Conservation (phyloP, 2,888 invertebrate genomes). For the Zygogramma bicolorata region DNA sequence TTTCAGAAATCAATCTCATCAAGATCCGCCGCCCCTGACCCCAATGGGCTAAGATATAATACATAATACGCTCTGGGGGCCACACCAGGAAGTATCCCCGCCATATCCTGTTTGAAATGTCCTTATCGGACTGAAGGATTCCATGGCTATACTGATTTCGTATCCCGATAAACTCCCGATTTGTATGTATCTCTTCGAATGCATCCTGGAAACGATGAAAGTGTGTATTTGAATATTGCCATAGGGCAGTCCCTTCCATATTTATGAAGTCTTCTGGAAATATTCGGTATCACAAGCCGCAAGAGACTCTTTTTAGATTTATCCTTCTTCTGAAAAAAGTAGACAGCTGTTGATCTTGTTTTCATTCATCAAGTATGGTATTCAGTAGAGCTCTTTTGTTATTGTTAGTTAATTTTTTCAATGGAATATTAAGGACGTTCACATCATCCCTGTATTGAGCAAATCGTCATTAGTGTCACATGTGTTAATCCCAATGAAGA, state of each 20-base stretch:
- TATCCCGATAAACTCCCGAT: constrained; percentile 48
- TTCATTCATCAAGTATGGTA: too few relatives aligned
- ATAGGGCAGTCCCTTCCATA: neutral
- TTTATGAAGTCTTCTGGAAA: neutral
- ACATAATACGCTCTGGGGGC: constrained; percentile 56
- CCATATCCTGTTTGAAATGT: constrained; percentile 53
- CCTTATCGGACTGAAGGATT: constrained; percentile 48
- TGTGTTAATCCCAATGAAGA: too few relatives aligned
- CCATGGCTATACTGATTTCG: constrained; percentile 49
- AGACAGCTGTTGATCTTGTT: too few relatives aligned
- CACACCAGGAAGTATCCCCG: constrained; percentile 58
- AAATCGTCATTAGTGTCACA: too few relatives aligned
- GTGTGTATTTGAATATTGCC: constrained; percentile 19
- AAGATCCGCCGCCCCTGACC: neutral
- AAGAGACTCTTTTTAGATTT: neutral
- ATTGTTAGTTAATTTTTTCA: too few relatives aligned
- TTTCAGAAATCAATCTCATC: neutral
- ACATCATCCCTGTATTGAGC: too few relatives aligned
- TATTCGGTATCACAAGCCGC: neutral
- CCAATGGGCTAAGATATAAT: constrained; percentile 41
- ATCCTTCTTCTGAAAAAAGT: too few relatives aligned
- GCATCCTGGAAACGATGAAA: neutral
- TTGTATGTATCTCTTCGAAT: constrained; percentile 17
- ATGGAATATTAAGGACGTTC: too few relatives aligned
- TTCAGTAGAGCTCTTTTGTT: too few relatives aligned